A percentile compares a stretch with the other conserved stretches of the same genome.
Conservation (phyloP, 2,797 vertebrate species). For the Poeciliopsis presidionis region DNA sequence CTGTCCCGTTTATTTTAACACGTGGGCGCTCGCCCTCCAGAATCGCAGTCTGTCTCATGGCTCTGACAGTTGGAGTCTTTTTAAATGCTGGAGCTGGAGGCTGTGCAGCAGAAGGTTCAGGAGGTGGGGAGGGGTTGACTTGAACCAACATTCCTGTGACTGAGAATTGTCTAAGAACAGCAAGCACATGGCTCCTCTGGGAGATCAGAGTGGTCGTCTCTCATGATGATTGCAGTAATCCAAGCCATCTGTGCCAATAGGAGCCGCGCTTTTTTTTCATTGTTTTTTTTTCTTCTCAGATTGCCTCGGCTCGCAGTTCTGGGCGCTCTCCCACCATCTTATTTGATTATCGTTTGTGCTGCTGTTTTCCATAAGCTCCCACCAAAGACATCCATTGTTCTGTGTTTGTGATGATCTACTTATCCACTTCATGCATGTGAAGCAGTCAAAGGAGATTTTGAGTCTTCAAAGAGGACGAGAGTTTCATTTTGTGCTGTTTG, state of each 20-base stretch:
- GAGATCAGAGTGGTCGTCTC: slow-evolving; percentile 73
- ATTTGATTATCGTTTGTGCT: slow-evolving; percentile 65
- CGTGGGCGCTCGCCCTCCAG: slow-evolving; percentile 29
- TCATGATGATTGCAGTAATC: slow-evolving; percentile 79
- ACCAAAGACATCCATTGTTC: slow-evolving; percentile 56
- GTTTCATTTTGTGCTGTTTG: slow-evolving; percentile 29
- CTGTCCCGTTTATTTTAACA: slow-evolving; percentile 71
- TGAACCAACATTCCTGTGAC: slow-evolving; percentile 74
- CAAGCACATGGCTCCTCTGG: slow-evolving; percentile 75
- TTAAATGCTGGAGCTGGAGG: slow-evolving; percentile 52
- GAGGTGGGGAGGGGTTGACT: slow-evolving; percentile 40
- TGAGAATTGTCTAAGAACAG: slow-evolving; percentile 80
- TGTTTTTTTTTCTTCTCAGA: slow-evolving; percentile 74
- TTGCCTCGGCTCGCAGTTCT: slow-evolving; percentile 47
- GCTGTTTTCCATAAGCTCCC: slow-evolving; percentile 11
- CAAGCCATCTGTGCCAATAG: slow-evolving; percentile 84
- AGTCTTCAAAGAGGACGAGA: slow-evolving; percentile 11
- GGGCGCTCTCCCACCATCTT: slow-evolving; percentile 47
- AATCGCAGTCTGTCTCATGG: slow-evolving; percentile 55
- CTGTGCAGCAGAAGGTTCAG: slow-evolving; percentile 32
- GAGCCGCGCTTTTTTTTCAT: slow-evolving; percentile 66
- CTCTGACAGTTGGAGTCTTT: slow-evolving; percentile 69
- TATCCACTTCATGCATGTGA: slow-evolving; percentile 41
- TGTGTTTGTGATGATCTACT: slow-evolving; percentile 23
- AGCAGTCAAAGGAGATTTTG: slow-evolving; percentile 15